Conservation (phyloP, 2,113 vertebrate species). For the Centropus unirufus region DNA sequence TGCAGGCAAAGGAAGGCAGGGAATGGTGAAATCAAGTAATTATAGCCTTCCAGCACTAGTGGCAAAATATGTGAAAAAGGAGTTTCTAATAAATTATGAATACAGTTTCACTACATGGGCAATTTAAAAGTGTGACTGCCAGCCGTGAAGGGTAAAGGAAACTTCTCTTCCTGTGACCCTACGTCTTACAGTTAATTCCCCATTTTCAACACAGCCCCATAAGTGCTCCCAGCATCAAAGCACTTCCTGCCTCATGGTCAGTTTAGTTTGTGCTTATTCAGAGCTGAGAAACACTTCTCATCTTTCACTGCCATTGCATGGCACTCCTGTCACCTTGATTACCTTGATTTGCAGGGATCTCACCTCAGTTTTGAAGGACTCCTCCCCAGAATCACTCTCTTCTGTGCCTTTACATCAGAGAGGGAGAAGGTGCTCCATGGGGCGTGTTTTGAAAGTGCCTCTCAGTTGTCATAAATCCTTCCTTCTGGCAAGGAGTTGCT, state of each 20-base stretch:
- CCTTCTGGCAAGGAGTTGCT: background rate
- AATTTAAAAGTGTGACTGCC: background rate
- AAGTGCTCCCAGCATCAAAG: background rate
- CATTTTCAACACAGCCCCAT: background rate
- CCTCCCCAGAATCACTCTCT: background rate
- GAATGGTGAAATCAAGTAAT: background rate
- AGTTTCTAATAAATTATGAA: background rate
- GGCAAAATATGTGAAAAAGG: background rate
- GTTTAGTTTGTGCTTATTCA: background rate
- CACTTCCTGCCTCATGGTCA: fast-evolving
- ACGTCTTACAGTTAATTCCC: no score
- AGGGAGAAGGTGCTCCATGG: background rate
- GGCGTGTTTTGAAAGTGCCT: background rate
- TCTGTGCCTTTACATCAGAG: background rate
- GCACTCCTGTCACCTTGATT: background rate
- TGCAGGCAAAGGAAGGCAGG: background rate
- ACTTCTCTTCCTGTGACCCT: background rate
- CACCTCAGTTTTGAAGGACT: background rate
- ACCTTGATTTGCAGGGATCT: background rate
- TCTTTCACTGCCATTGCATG: background rate
- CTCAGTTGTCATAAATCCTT: background rate
- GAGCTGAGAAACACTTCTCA: background rate
- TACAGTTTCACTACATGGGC: background rate
- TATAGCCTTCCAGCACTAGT: background rate
- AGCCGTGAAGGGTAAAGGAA: background rate